Evolutionary conservation across 2,797 vertebrate species (phyloP), one percentile per base, ranked within the genome.

Genomic region (Hozukius guyotensis): DNA sequence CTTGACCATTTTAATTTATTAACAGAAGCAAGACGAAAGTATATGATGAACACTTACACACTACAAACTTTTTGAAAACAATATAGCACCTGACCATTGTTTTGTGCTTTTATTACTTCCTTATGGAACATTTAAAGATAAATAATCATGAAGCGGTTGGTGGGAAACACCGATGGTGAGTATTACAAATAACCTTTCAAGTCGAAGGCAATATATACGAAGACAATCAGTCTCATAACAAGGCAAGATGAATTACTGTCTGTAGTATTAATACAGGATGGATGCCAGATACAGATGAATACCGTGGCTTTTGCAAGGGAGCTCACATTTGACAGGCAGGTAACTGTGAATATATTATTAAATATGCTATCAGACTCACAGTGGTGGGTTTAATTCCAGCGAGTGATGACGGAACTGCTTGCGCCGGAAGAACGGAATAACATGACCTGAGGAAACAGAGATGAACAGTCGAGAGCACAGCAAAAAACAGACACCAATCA

Each of bases 351-450:
- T 4, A 3, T 7, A 59, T 72, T 12, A 55, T 10, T 22, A 14
- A 24, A 4, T 25, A 34, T 16, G 12, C 2, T 10, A 53, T 34
- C 20, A 34, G n/a, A 80, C 94, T 94, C 87, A 96, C 96, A 57
- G 59, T 60, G 52, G 84, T 14, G 0, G 98, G 97, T 92, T 95
- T 96, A 68, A 98, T 95, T 93, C 96, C 96, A 5, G 95, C 91
- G 57, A 99, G 96, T 42, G 96, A 95, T 75, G 97, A 96, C 0
- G 97, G 97, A 34, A 99, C 95, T 24, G 97, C 97, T 94, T 99
- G 98, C 76, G 97, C 97, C 6, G 98, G 97, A 60, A 99, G 96
- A 80, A 94, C 94, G 31, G 96, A 95, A 82, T 97, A 98, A 88
- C 94, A 96, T 18, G 94, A 96, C 87, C 98, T 99, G 84, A 10